These are phyloP conservation scores for Labrus mixtus DNA, from an alignment of 2,113 vertebrate genomes.

Conservation along the genomic window DNA sequence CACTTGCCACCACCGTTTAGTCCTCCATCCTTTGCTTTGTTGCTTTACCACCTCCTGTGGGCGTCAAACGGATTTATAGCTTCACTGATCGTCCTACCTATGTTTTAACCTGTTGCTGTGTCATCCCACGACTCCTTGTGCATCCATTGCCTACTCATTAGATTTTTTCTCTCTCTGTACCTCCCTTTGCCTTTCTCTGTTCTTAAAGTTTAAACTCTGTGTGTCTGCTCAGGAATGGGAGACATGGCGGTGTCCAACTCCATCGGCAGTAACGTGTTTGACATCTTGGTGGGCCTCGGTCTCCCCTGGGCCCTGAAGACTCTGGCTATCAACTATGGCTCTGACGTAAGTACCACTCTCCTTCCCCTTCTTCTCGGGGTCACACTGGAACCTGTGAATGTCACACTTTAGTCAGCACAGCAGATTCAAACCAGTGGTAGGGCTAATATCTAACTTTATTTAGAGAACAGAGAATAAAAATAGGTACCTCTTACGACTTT, in stretches of 20 bases:
- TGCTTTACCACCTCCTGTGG: conserved; percentile 13
- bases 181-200: background rate
- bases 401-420: background rate
- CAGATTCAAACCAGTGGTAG: too few species aligned
- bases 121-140: background rate
- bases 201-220: background rate
- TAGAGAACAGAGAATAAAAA: too few species aligned
- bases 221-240: conserved; percentile 88
- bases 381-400: too few species aligned
- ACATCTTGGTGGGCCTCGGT: conserved; percentile 95
- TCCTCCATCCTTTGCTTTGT: conserved; percentile 13
- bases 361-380: background rate
- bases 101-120: background rate
- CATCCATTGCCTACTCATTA: background rate
- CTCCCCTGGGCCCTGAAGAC: conserved; percentile 96
- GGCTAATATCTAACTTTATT: too few species aligned
- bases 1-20: conserved; percentile 1
- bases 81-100: conserved; percentile 1
- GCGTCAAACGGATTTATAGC: conserved; percentile 1
- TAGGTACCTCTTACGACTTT: too few species aligned
- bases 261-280: conserved; percentile 97
- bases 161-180: conserved; percentile 17
- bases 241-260: conserved; percentile 99
- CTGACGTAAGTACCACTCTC: conserved; percentile 86
- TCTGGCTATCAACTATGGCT: conserved; percentile 93